These are phyloP conservation scores for Rhinopomastus cyanomelas DNA, from an alignment of 2,113 vertebrate species.

Conservation along the genomic window DNA sequence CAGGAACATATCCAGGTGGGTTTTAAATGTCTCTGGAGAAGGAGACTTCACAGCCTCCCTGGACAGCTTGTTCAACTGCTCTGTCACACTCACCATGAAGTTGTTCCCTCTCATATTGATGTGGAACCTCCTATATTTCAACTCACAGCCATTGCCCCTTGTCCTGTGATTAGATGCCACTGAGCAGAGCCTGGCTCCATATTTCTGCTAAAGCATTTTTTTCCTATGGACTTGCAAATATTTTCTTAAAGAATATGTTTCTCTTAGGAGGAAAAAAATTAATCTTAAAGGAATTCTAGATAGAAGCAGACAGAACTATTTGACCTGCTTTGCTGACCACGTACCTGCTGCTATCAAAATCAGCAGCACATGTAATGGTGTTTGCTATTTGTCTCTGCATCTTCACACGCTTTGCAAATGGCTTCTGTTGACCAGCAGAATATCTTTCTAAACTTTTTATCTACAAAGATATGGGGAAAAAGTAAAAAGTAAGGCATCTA, in stretches of 20 bases:
- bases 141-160: too few relatives aligned
- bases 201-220: not conserved
- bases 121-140: too few relatives aligned
- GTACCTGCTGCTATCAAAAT: not conserved
- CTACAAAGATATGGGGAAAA: not conserved
- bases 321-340: not conserved
- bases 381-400: not conserved
- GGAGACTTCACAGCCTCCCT: too few relatives aligned
- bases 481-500: not conserved
- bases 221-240: not conserved
- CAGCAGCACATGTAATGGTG: not conserved
- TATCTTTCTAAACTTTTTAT: not conserved
- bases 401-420: not conserved
- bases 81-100: too few relatives aligned
- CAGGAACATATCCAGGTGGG: too few relatives aligned
- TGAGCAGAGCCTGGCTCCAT: too few relatives aligned
- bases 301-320: not conserved
- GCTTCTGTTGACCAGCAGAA: not conserved
- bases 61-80: too few relatives aligned
- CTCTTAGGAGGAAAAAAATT: not conserved
- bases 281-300: too few relatives aligned
- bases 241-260: not conserved
- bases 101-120: too few relatives aligned
- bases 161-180: too few relatives aligned
- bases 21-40: too few relatives aligned